Evolutionary conservation across 2,113 vertebrate genomes (phyloP).

Genomic region (Gnathonemus echidnorhynchus): DNA sequence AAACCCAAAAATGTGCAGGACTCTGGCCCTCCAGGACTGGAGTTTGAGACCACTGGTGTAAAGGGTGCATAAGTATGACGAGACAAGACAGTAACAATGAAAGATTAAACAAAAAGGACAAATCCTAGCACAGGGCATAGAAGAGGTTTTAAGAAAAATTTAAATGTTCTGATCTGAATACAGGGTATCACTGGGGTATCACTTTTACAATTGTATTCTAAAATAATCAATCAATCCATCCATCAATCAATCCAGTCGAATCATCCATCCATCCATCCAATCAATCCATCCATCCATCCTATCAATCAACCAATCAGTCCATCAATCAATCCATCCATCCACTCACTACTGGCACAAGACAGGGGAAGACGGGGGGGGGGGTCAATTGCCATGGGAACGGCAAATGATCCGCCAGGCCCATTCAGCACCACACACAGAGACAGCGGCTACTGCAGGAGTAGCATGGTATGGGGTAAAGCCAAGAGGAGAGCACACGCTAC

Average conservation of each 20-base stretch:
- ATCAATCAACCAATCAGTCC: too few relatives aligned
- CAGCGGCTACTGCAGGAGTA: background rate
- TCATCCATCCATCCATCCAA: too few relatives aligned
- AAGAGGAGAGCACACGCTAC: background rate
- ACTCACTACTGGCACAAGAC: background rate
- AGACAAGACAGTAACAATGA: background rate
- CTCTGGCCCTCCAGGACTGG: too few relatives aligned
- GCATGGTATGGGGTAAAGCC: background rate
- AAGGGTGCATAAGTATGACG: background rate
- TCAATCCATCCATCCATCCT: too few relatives aligned
- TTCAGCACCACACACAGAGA: too few relatives aligned
- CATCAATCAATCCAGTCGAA: background rate
- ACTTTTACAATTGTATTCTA: background rate
- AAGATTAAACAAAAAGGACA: background rate
- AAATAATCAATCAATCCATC: background rate
- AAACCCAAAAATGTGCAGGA: too few relatives aligned
- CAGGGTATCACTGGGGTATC: background rate
- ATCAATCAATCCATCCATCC: too few relatives aligned
- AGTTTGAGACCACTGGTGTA: too few relatives aligned
- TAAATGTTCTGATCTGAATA: background rate
- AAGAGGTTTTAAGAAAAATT: background rate
- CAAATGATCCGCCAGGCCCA: too few relatives aligned
- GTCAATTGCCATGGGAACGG: too few relatives aligned
- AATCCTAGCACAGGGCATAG: background rate
- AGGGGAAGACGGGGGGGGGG: background rate